Base-by-base conservation (phyloP, 1,140 invertebrate genomes). In the Chironomus striatipennis region DNA sequence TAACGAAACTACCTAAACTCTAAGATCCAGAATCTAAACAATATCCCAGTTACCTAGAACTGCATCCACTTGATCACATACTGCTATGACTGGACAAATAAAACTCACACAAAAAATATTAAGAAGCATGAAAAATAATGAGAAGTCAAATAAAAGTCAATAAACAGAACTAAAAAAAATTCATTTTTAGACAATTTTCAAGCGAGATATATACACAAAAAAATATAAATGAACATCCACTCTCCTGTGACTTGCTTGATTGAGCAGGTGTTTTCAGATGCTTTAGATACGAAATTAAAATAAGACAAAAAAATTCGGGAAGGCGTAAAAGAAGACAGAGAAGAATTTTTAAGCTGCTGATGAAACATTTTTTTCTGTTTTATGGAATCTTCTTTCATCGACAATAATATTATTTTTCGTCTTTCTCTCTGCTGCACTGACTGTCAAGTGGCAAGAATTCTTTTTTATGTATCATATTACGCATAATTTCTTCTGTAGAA, bases 101-200 rank as follows among this genome's bases (percentile, higher is more conserved):
- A 34, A 34, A 34, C 2, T 2, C 24, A 34, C 2, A 34, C n/a
- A 34, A 34, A 2, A 34, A 34, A 34, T 34, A 34, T 34, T 34
- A 34, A 34, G 24, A 34, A 34, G 24, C 24, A 34, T 34, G 24
- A 15, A 57, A 57, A 5, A 57, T 57, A 57, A 57, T 57, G 47
- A 57, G 47, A 57, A 57, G 47, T 57, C 47, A 57, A 57, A 57
- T 57, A 57, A 57, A 57, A 57, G 47, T 57, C 47, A 10, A 57
- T 57, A 57, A 57, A 57, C 8, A 57, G 12, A 57, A 57, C 12
- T n/a, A 34, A 34, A 34, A 34, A 34, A 34, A 34, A 34, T 1
- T 34, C 24, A 34, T 34, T 34, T 34, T 34, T 34, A 34, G 24
- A 34, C 24, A 57, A n/a, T 57, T 57, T 57, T n/a, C 5, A 57